phyloP scores from a whole-genome alignment of 2,888 invertebrate genomes.

The Drosophila suboccidentalis region DNA sequence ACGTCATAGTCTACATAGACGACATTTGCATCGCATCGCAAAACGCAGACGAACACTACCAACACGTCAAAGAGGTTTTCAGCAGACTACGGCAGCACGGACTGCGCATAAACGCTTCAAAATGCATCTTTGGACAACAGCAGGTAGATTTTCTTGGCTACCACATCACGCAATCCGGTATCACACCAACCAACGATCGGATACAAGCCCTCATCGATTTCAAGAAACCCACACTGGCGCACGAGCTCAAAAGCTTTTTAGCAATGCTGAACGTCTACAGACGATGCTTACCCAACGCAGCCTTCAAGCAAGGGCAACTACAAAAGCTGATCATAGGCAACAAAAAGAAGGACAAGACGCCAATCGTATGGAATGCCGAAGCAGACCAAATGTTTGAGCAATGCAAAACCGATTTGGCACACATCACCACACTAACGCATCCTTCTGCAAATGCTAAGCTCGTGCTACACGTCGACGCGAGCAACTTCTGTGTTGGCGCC shows the following conservation, averaged over 20 bases:
- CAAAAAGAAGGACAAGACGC: no score
- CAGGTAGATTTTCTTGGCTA: constrained; percentile 38
- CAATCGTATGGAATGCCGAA: no score
- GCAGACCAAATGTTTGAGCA: no score
- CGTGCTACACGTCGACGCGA: constrained; percentile 39
- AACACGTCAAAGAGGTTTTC: constrained; percentile 48
- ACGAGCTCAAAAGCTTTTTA: constrained; percentile 38
- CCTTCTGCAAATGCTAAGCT: constrained; percentile 36
- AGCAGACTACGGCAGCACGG: constrained; percentile 55
- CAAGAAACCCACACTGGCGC: constrained; percentile 30
- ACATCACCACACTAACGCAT: constrained; percentile 22
- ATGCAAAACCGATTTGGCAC: not conserved
- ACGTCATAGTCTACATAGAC: constrained; percentile 40
- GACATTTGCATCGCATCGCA: constrained; percentile 6
- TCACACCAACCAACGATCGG: constrained; percentile 26
- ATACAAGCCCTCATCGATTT: constrained; percentile 33
- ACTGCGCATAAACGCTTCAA: constrained; percentile 56
- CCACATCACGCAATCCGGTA: constrained; percentile 24
- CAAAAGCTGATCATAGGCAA: constrained; percentile 4
- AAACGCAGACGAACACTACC: constrained; percentile 20
- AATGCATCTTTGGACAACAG: constrained; percentile 42
- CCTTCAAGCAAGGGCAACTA: constrained; percentile 37
- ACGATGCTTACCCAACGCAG: constrained; percentile 20
- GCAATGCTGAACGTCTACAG: not conserved
- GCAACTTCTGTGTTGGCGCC: constrained; percentile 19